Evolutionary conservation across 2,888 invertebrate genomes (phyloP), one percentile per base, ranked within the genome.

Genomic region (Dione juno): DNA sequence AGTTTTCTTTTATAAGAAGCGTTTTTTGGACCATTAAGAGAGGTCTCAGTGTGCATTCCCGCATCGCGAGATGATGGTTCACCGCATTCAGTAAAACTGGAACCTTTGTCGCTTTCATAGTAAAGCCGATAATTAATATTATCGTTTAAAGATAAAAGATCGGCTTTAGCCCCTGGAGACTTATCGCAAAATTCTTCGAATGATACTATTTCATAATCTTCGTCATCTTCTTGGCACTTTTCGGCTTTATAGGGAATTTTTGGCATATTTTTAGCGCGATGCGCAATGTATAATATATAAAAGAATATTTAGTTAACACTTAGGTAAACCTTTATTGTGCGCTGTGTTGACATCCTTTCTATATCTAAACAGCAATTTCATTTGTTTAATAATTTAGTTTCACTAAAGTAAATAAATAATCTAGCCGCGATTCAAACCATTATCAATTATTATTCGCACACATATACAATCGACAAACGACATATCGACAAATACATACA

Each of bases 151-250:
- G 94, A 90, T 75, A 93, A 88, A 72, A 94, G 90, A 84, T 94
- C 94, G 13, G 93, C 94, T 79, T 94, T 93, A 19, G 88, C 86
- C 57, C 88, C 89, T 0, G 92, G 85, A 59, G 90, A 91, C 75
- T 94, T 94, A 76, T 94, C 94, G 76, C 94, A 94, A 80, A 94
- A 94, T 67, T 94, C 94, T 81, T 95, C 94, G 78, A 94, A 94
- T 0, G 94, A 94, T 37, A 94, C 94, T 69, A 93, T 92, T 78
- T 93, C 93, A 72, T 93, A 93, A 74, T 93, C 93, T 58, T 92
- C 90, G 16, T 91, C 88, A 19, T 87, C 84, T 67, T 88, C 88
- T n/a, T 80, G 79, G 21, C 87, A 80, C 79, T 89, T 89, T 74
- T 93, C 92, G 5, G 87, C 77, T 82, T 92, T 92, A 70, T 89